Percentiles rank a stretch among this genome's conserved stretches.
Conservation (phyloP, 2,797 vertebrate species). For the Lagorchestes hirsutus region DNA sequence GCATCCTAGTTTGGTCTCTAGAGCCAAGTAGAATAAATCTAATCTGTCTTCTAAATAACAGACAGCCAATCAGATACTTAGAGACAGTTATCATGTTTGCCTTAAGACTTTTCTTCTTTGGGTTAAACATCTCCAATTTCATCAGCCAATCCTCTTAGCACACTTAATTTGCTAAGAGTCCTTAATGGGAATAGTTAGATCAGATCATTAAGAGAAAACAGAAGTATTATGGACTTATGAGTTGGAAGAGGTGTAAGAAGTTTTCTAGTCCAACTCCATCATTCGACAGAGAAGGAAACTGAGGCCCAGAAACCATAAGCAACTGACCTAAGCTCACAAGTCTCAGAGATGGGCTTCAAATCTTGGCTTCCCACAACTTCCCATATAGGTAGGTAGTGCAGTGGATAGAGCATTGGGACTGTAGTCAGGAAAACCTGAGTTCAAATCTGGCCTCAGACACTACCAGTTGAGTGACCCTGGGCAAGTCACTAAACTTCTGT, state of each 20-base stretch:
- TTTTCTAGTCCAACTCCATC: background rate
- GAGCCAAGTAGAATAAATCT: background rate
- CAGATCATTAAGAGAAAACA: background rate
- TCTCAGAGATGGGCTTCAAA: background rate
- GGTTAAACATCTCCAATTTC: background rate
- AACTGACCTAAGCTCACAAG: background rate
- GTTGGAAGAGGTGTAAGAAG: background rate
- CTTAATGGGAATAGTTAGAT: background rate
- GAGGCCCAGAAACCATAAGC: background rate
- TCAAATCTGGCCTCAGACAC: background rate
- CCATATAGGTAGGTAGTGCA: background rate
- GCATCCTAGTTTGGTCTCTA: background rate
- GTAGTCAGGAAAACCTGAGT: background rate
- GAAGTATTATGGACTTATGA: background rate
- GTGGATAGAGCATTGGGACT: background rate
- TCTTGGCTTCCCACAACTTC: background rate
- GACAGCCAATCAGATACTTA: background rate
- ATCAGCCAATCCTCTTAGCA: background rate
- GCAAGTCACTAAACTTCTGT: background rate
- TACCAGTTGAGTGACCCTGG: background rate
- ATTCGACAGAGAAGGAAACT: background rate
- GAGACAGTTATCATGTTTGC: background rate
- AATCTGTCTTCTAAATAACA: background rate
- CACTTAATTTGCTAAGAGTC: background rate
- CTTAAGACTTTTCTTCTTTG: background rate